A percentile compares a stretch with the other conserved stretches of the same genome.
phyloP scores from a whole-genome alignment of 2,113 vertebrate genomes.

The Corydoras sp. region DNA sequence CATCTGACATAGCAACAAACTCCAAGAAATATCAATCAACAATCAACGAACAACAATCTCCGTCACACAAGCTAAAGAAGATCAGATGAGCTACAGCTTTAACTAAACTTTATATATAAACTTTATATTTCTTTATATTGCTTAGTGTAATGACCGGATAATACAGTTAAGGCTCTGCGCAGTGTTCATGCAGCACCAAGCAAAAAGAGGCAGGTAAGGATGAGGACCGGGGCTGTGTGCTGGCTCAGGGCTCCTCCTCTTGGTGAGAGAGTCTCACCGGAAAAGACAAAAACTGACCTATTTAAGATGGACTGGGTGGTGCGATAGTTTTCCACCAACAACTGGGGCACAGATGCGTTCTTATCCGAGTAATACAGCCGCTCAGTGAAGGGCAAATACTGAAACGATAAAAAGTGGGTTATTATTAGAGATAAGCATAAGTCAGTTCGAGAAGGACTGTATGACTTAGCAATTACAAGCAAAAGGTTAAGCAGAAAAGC shows the following conservation, averaged over 20 bases:
- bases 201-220: neutral
- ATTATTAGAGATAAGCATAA: too few species aligned
- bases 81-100: too few species aligned
- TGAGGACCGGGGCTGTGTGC: neutral
- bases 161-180: neutral
- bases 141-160: too few species aligned
- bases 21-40: too few species aligned
- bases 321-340: slow-evolving; percentile 18
- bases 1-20: too few species aligned
- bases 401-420: neutral
- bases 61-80: too few species aligned
- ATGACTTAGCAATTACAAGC: too few species aligned
- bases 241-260: neutral
- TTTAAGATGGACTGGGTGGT: neutral
- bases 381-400: slow-evolving; percentile 9
- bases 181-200: neutral
- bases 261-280: neutral
- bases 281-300: neutral
- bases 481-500: too few species aligned
- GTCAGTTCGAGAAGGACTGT: too few species aligned
- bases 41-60: too few species aligned
- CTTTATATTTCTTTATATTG: too few species aligned
- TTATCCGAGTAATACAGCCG: slow-evolving; percentile 4
- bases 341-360: neutral
- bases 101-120: too few species aligned